Evolutionary conservation across 2,797 vertebrate genomes (phyloP).

Genomic region (Leptatherina wallacei): DNA sequence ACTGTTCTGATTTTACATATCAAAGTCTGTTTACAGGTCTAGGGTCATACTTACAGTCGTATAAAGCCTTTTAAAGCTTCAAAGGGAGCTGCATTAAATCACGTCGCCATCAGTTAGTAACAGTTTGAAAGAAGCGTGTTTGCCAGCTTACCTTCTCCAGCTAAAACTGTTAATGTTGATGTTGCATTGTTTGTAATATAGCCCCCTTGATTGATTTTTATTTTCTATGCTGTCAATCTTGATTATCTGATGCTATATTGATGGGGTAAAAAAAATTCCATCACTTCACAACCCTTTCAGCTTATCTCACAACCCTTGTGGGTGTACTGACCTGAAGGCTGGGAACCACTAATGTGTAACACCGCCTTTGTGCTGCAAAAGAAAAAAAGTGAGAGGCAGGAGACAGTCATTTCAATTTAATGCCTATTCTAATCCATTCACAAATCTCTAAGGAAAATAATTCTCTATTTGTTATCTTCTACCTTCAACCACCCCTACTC

Average conservation of each 20-base stretch:
- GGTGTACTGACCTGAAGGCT: not conserved
- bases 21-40: conserved; percentile 19
- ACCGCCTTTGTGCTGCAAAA: conserved; percentile 18
- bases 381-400: conserved; percentile 3
- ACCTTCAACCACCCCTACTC: conserved; percentile 15
- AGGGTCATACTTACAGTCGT: not conserved
- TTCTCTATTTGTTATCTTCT: conserved; percentile 31
- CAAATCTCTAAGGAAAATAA: conserved; percentile 19
- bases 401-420: conserved; percentile 30
- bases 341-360: not conserved
- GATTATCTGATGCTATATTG: not conserved
- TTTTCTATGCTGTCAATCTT: not conserved
- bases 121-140: not conserved
- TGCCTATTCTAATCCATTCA: conserved; percentile 24
- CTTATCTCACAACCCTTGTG: not conserved
- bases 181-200: not conserved
- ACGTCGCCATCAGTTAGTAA: not conserved
- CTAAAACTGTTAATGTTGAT: not conserved
- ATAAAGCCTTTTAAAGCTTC: conserved; percentile 1
- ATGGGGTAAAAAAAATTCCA: not conserved
- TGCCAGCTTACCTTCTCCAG: not conserved
- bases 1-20: not conserved
- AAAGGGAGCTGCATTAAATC: not conserved
- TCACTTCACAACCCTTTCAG: not conserved
- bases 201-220: not conserved